These are phyloP conservation scores for Pteropus alecto DNA, from an alignment of 2,113 vertebrate genomes.

Conservation along the genomic window DNA sequence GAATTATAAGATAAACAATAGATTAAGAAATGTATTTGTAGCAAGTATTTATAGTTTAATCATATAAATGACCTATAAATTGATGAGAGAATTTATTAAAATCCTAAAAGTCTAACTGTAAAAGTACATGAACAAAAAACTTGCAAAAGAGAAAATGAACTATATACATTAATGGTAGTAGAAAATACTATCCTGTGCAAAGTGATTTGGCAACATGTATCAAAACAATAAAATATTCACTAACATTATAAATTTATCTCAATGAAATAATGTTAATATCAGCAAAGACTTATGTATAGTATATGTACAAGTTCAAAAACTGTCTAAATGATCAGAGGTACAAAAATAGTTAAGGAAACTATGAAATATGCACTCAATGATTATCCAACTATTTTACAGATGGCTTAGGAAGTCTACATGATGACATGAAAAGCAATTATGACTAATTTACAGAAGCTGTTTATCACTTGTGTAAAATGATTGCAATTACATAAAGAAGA, in stretches of 20 bases:
- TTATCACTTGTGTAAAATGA: background rate
- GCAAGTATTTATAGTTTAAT: background rate
- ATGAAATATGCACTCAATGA: background rate
- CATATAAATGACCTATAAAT: background rate
- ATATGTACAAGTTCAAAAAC: no score
- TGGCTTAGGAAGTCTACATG: background rate
- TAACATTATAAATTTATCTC: background rate
- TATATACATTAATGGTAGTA: background rate
- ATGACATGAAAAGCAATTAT: slow-evolving; percentile 18
- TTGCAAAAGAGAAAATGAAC: background rate
- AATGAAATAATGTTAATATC: background rate
- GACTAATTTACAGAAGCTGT: background rate
- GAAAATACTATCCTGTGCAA: background rate
- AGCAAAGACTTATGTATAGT: background rate
- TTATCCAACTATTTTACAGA: background rate
- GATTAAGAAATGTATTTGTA: background rate
- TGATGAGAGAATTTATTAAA: background rate
- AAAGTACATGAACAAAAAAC: background rate
- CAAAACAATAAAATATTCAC: background rate
- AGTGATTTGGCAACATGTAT: background rate
- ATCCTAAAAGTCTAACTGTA: background rate
- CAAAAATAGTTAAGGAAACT: background rate
- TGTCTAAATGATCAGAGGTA: background rate
- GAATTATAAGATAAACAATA: background rate
- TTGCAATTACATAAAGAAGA: background rate